A percentile compares a stretch with the other conserved stretches of the same genome.
phyloP scores from a whole-genome alignment of 1,140 invertebrate genomes.

The Trichonephila inaurata region DNA sequence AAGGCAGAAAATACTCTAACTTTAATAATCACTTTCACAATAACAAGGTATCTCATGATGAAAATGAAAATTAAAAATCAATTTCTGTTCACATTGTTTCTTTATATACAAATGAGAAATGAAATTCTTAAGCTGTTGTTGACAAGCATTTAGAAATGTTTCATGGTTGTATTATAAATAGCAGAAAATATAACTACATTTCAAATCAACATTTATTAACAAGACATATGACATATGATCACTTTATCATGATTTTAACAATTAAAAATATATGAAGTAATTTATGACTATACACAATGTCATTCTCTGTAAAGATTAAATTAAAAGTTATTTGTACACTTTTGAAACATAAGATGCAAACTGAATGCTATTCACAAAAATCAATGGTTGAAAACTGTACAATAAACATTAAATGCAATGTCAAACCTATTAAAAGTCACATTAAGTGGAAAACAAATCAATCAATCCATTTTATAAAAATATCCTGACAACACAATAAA shows the following conservation, averaged over 20 bases:
- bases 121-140: background rate
- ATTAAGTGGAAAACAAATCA: background rate
- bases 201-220: slow-evolving; percentile 24
- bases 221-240: background rate
- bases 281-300: slow-evolving; percentile 11
- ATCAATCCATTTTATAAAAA: no score
- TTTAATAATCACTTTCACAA: slow-evolving; percentile 14
- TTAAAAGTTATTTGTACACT: background rate
- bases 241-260: slow-evolving; percentile 28
- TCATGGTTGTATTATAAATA: background rate
- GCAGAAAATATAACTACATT: slow-evolving; percentile 21
- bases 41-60: background rate
- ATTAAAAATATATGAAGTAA: slow-evolving; percentile 26
- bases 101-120: slow-evolving; percentile 4
- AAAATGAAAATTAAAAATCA: slow-evolving; percentile 28
- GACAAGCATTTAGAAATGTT: slow-evolving; percentile 14
- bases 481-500: background rate
- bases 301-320: background rate
- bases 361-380: background rate
- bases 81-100: background rate
- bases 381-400: background rate
- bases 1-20: slow-evolving; percentile 8
- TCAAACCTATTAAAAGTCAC: background rate
- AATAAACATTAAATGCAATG: slow-evolving; percentile 9
- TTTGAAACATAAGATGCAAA: background rate